Percentiles rank a stretch among this genome's conserved stretches.
Conservation (phyloP, 2,888 invertebrate genomes). For the Ashinkailepas kermadecensis region DNA sequence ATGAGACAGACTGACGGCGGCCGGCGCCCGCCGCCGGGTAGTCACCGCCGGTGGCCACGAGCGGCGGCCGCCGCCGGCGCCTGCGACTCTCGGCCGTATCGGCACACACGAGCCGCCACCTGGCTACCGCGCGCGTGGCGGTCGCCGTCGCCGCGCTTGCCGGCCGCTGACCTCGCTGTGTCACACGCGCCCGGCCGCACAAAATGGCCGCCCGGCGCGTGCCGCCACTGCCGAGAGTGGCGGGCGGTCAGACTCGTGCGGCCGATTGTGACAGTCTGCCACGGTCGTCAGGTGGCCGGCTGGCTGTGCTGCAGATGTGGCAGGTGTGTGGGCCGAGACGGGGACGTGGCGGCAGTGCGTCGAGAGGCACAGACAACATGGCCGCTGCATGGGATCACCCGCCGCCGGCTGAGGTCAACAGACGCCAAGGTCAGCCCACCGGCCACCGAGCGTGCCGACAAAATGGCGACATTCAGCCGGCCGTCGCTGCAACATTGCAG, state of each 20-base stretch:
- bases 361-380: background rate
- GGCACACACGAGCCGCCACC: slow-evolving; percentile 3
- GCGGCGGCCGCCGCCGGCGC: background rate
- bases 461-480: background rate
- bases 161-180: slow-evolving; percentile 1
- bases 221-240: background rate
- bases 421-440: slow-evolving; percentile 12
- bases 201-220: background rate
- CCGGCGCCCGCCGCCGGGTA: background rate
- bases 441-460: slow-evolving; percentile 3
- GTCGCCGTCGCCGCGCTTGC: background rate
- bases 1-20: background rate
- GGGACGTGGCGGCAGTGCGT: too few relatives aligned
- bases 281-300: background rate
- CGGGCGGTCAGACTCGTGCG: background rate
- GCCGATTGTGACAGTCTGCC: background rate
- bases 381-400: background rate
- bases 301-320: too few relatives aligned
- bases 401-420: background rate
- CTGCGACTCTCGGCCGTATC: slow-evolving; percentile 4
- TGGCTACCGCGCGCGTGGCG: too few relatives aligned
- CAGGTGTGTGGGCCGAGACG: too few relatives aligned
- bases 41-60: background rate
- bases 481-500: background rate
- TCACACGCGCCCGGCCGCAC: background rate